These are phyloP conservation scores for Thysanoteuthis rhombus DNA, from an alignment of 2,888 invertebrate species.

Conservation along the genomic window DNA sequence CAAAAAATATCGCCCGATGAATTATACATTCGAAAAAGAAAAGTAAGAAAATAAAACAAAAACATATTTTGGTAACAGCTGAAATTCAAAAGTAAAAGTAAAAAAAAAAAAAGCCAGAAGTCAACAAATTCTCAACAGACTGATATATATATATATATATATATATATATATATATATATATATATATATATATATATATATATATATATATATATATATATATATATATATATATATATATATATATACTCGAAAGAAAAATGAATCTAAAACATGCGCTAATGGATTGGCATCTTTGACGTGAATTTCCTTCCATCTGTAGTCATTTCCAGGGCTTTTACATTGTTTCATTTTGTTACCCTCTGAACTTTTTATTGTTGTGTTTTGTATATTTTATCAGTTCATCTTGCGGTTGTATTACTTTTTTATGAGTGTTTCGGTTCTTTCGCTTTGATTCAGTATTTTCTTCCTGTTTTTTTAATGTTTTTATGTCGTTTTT, in stretches of 20 bases:
- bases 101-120: too few relatives aligned
- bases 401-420: neutral
- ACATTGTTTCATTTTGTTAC: neutral
- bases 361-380: neutral
- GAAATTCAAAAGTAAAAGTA: too few relatives aligned
- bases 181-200: too few relatives aligned
- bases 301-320: neutral
- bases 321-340: neutral
- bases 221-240: too few relatives aligned
- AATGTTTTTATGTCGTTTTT: neutral
- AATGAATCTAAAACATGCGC: neutral
- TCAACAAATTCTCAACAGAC: neutral
- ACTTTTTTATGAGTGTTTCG: neutral
- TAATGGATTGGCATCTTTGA: neutral
- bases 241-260: neutral
- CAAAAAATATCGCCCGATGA: too few relatives aligned
- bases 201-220: too few relatives aligned
- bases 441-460: neutral
- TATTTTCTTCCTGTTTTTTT: neutral
- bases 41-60: too few relatives aligned
- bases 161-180: neutral
- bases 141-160: neutral
- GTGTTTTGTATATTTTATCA: neutral
- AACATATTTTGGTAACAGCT: too few relatives aligned
- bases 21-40: too few relatives aligned